Evolutionary conservation across 1,140 invertebrate genomes (phyloP), one percentile per base, ranked within the genome.

Genomic region (Musca vetustissima): DNA sequence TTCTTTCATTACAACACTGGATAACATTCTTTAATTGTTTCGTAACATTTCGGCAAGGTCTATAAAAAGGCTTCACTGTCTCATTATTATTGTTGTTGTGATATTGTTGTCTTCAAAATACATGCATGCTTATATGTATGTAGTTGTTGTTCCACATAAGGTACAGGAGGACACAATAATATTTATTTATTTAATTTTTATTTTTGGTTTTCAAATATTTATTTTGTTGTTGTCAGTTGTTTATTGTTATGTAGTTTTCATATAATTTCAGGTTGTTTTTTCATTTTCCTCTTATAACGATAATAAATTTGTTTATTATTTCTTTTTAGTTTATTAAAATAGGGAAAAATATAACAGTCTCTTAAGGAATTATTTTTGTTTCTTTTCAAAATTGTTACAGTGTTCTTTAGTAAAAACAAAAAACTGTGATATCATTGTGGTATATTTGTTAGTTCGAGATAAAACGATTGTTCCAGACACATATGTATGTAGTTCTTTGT

Each of bases 341-440:
- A 59, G 28, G 28, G 36, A 61, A 36, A 24, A 19, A 36, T 17
- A 32, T 61, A 61, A 61, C 57, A 61, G 57, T 61, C 57, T 61
- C 57, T 43, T 43, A 61, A 36, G 19, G 57, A 43, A 15, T 24
- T 22, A 24, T 55, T 55, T 24, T 22, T 55, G 2, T 24, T 55
- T 24, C 19, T 19, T 52, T 53, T 21, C 21, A 19, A 21, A 21
- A 21, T 21, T 53, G 25, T 59, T n/a, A 28, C n/a, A n/a, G 3
- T 25, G 14, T 11, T 24, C 11, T 53, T 24, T 55, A 24, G 19
- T 24, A 8, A 55, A 55, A 55, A 4, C 13, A 55, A 25, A 55
- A 11, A n/a, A 13, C 11, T 24, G 4, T 55, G 21, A 43, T 55
- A 55, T 55, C 13, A 2, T 55, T 55, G 19, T 24, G 7, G 11